Conservation (phyloP, 2,797 vertebrate species). For the Epinephelus awoara region DNA sequence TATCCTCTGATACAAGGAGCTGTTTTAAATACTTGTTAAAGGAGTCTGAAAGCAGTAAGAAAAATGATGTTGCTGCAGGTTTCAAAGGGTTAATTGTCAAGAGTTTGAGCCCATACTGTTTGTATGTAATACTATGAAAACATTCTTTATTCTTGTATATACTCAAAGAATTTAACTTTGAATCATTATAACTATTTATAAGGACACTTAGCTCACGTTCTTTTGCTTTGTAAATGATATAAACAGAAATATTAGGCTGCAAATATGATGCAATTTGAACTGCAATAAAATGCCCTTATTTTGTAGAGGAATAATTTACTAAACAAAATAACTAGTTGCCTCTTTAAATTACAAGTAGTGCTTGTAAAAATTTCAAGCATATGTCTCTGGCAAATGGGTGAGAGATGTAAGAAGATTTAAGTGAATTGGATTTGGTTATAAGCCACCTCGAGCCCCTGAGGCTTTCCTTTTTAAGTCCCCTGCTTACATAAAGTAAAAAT, state of each 20-base stretch:
- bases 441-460: conserved; percentile 72
- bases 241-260: conserved; percentile 24
- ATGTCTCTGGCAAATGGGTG: conserved; percentile 42
- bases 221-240: conserved; percentile 9
- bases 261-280: conserved; percentile 11
- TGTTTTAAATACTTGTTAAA: no score
- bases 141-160: conserved; percentile 12
- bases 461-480: conserved; percentile 86
- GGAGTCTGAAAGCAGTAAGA: no score
- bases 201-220: conserved; percentile 20
- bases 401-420: conserved; percentile 83
- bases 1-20: conserved; percentile 12
- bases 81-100: background rate
- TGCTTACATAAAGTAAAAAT: conserved; percentile 84
- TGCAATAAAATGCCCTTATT: conserved; percentile 20
- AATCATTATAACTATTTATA: conserved; percentile 27
- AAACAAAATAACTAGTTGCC: background rate
- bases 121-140: background rate
- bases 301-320: background rate
- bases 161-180: background rate
- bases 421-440: conserved; percentile 85
- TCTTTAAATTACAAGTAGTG: background rate
- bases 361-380: conserved; percentile 45
- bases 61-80: no score
- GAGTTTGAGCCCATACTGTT: background rate